Conservation (phyloP, 2,113 vertebrate species). For the Erythrolamprus reginae region DNA sequence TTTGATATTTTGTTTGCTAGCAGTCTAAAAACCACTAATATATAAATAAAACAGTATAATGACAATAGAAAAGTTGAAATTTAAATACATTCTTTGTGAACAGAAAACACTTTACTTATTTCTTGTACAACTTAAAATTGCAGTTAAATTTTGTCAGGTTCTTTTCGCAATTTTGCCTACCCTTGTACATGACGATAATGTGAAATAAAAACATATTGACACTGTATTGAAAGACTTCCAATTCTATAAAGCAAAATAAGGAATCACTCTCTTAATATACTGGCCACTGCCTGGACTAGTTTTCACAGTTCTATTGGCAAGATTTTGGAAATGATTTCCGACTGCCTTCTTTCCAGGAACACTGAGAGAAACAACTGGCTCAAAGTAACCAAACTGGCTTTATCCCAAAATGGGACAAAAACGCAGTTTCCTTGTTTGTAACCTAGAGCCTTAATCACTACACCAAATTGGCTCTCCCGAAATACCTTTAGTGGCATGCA, state of each 20-base stretch:
- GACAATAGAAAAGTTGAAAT: neutral
- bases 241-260: neutral
- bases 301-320: neutral
- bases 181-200: neutral
- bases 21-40: constrained; percentile 1
- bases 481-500: neutral
- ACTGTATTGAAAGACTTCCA: neutral
- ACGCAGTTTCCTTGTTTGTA: neutral
- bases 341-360: neutral
- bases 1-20: neutral
- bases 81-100: neutral
- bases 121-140: neutral
- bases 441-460: neutral
- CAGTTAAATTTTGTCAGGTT: neutral
- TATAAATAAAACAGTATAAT: constrained; percentile 6
- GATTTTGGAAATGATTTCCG: neutral
- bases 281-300: neutral
- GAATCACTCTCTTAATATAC: neutral
- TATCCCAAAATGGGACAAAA: neutral
- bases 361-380: neutral
- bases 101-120: neutral
- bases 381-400: neutral
- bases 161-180: neutral
- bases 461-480: neutral
- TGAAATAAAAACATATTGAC: neutral